phyloP scores from a whole-genome alignment of 2,888 invertebrate genomes.

The Teleogryllus oceanicus region DNA sequence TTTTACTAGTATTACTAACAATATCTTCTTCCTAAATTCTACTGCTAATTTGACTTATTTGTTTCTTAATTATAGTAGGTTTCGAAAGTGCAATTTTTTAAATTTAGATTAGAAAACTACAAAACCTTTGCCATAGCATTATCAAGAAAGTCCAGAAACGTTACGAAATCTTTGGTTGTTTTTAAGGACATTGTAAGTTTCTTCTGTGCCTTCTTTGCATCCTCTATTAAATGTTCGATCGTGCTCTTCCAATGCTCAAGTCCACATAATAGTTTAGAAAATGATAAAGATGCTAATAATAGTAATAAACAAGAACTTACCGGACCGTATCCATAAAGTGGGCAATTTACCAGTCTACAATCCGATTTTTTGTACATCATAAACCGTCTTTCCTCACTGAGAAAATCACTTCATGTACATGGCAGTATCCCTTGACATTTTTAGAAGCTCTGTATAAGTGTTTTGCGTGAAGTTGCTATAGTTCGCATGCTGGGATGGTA shows the following conservation, averaged over 20 bases:
- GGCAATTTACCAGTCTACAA: neutral
- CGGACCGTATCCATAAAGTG: too few relatives aligned
- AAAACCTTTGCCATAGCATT: conserved; percentile 54
- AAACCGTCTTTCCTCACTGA: neutral
- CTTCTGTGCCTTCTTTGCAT: conserved; percentile 61
- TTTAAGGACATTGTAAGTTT: conserved; percentile 64
- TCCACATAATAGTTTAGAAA: neutral
- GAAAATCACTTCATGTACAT: neutral
- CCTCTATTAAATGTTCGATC: conserved; percentile 53
- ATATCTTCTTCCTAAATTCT: too few relatives aligned
- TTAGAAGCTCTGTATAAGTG: too few relatives aligned
- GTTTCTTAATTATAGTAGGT: too few relatives aligned
- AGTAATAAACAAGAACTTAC: too few relatives aligned
- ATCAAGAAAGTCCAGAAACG: conserved; percentile 67
- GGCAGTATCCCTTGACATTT: too few relatives aligned
- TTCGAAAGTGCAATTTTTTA: too few relatives aligned
- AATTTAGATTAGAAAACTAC: neutral
- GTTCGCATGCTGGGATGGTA: too few relatives aligned
- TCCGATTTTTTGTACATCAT: neutral
- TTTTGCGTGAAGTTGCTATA: too few relatives aligned
- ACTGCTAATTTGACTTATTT: too few relatives aligned
- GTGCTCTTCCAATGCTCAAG: conserved; percentile 61
- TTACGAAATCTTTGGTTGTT: conserved; percentile 68
- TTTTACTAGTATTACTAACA: too few relatives aligned
- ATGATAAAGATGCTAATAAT: neutral